Evolutionary conservation across 2,888 invertebrate species (phyloP).

Genomic region (Xestia xanthographa): DNA sequence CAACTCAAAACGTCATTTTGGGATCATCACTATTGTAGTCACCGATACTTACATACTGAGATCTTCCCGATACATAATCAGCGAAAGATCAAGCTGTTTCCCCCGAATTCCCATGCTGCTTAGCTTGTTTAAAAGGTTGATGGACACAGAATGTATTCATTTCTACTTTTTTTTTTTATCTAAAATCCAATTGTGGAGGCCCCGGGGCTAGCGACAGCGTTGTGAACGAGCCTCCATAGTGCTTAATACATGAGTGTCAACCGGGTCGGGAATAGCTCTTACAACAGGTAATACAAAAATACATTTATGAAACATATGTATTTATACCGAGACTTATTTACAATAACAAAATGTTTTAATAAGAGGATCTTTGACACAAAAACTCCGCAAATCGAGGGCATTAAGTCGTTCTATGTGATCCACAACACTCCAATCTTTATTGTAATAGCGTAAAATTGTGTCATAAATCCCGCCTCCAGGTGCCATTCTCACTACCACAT

Average conservation of each 20-base stretch:
- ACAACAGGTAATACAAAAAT: neutral
- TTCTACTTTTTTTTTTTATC: no score
- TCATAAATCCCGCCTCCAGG: constrained; percentile 50
- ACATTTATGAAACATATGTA: neutral
- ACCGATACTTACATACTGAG: no score
- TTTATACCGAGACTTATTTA: constrained; percentile 17
- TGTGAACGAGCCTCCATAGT: neutral
- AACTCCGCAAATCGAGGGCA: constrained; percentile 16
- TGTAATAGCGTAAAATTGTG: constrained; percentile 13
- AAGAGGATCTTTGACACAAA: constrained; percentile 21
- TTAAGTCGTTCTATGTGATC: constrained; percentile 46
- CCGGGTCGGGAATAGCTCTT: neutral
- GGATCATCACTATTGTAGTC: no score
- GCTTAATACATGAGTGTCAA: neutral
- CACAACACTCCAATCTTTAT: constrained; percentile 15
- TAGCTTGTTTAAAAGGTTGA: neutral
- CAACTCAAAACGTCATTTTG: no score
- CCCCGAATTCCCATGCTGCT: no score
- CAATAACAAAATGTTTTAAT: constrained; percentile 49
- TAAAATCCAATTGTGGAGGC: no score
- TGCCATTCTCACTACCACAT: constrained; percentile 33
- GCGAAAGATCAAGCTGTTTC: no score
- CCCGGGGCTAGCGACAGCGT: no score
- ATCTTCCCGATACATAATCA: no score
- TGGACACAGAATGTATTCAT: no score